Evolutionary conservation across 1,140 invertebrate species (phyloP), one percentile per base, ranked within the genome.

Genomic region (Stegodyphus dumicola): DNA sequence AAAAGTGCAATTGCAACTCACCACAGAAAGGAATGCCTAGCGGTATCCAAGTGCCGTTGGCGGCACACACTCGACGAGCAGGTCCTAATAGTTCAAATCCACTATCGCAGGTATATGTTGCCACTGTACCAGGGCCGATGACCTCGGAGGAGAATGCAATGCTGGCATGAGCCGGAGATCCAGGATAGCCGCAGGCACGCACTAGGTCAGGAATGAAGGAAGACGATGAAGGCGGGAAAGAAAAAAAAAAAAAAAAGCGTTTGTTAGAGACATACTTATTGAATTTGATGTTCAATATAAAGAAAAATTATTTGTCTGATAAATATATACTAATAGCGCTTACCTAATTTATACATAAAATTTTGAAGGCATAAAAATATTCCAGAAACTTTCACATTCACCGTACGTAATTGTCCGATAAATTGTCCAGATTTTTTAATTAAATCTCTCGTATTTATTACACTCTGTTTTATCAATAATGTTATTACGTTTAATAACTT

Each of bases 11-110:
- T 1, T 15, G 51, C 18, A 52, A 94, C 95, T 96, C 91, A 97
- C 96, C 96, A 91, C 96, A 98, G 91, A 98, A 98, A 17, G 96
- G 96, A 81, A 98, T 95, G 78, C 96, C 96, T 89, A 96, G 94
- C 0, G 96, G 97, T n/a, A 93, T 91, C 97, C 97, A 98, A 54
- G 92, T 93, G 3, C 94, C 95, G 88, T 95, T 93, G 0, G 90
- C 86, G 48, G 93, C 92, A 89, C 97, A 98, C 15, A 94, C 92
- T 77, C 96, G 92, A 75, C 95, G 91, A 0, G 94, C 92, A 4
- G 96, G 96, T 5, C 97, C 97, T 1, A 98, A 92, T 1, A 98
- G 93, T 90, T 98, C 96, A 90, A 97, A 98, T 11, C 96, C 96
- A 65, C 95, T 91, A 89, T 98, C 96, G 89, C 97, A 98, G 15